Evolutionary conservation across 37 sponge, comb jelly and placozoan genomes (phyloP).

Genomic region (Hexactinellida sp.): DNA sequence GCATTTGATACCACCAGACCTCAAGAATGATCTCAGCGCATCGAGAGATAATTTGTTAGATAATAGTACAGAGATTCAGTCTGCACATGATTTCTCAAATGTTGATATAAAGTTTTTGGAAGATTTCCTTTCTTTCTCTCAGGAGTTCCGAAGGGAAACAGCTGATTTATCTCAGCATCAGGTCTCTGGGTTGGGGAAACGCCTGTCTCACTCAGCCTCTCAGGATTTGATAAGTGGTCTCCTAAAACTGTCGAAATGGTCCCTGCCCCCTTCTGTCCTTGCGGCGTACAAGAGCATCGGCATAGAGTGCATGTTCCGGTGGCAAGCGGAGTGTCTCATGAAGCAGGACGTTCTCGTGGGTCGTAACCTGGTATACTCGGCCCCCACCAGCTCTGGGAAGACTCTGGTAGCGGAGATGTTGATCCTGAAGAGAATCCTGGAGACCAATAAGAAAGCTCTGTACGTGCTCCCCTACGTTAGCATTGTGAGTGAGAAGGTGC

Average conservation of each 20-base stretch:
- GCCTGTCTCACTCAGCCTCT: neutral
- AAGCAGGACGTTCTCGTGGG: conserved; percentile 54
- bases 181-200: neutral
- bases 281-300: conserved; percentile 49
- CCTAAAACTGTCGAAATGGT: conserved; percentile 60
- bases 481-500: conserved; percentile 79
- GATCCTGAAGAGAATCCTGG: conserved; percentile 76
- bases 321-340: conserved; percentile 91
- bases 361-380: conserved; percentile 79
- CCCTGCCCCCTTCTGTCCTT: conserved; percentile 62
- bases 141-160: neutral
- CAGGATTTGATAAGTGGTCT: neutral
- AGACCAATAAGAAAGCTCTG: conserved; percentile 66
- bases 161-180: neutral
- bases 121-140: neutral
- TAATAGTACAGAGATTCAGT: neutral
- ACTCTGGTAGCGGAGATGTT: conserved; percentile 92
- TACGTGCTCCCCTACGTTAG: conserved; percentile 95
- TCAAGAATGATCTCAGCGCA: neutral
- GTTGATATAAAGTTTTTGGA: neutral
- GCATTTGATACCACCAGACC: neutral
- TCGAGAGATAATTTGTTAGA: neutral
- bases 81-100: neutral
- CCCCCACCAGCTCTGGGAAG: conserved; percentile 98
- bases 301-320: conserved; percentile 71